Percentiles rank a stretch among this genome's conserved stretches.
Evolutionary conservation across 1,140 invertebrate genomes (phyloP).

Genomic region (Drosophila yakuba): DNA sequence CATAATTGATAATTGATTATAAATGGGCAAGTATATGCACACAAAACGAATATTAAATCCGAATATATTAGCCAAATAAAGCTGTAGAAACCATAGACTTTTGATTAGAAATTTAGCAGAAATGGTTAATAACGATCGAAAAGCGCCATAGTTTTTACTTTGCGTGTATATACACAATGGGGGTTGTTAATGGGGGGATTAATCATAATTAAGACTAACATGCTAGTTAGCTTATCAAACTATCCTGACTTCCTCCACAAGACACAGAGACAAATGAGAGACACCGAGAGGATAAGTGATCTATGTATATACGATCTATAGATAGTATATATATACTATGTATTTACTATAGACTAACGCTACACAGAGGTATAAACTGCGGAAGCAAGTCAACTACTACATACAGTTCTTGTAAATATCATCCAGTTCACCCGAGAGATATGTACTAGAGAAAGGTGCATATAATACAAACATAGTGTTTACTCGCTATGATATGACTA

Average conservation of each 20-base stretch:
- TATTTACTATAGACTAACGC: neutral
- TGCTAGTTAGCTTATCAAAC: slow-evolving; percentile 11
- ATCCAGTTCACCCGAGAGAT: slow-evolving; percentile 62
- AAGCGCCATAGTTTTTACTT: neutral
- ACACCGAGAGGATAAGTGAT: slow-evolving; percentile 15
- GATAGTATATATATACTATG: neutral
- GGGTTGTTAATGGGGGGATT: neutral
- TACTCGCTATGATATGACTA: slow-evolving; percentile 55
- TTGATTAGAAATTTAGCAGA: neutral
- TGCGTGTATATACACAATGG: slow-evolving; percentile 7
- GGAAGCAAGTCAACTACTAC: slow-evolving; percentile 51
- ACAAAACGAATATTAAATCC: slow-evolving; percentile 21
- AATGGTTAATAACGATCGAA: neutral
- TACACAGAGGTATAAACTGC: slow-evolving; percentile 27
- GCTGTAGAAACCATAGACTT: neutral
- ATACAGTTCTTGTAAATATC: slow-evolving; percentile 59
- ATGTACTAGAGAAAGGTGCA: slow-evolving; percentile 66
- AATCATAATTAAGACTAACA: slow-evolving; percentile 10
- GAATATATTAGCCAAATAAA: neutral
- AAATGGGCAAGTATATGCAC: slow-evolving; percentile 3
- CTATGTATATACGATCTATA: slow-evolving; percentile 3
- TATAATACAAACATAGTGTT: slow-evolving; percentile 71
- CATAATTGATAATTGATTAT: slow-evolving; percentile 12
- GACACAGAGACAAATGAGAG: slow-evolving; percentile 8
- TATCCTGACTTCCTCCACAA: slow-evolving; percentile 10